phyloP scores from a whole-genome alignment of 1,140 invertebrate genomes.

The Drosophila tani region DNA sequence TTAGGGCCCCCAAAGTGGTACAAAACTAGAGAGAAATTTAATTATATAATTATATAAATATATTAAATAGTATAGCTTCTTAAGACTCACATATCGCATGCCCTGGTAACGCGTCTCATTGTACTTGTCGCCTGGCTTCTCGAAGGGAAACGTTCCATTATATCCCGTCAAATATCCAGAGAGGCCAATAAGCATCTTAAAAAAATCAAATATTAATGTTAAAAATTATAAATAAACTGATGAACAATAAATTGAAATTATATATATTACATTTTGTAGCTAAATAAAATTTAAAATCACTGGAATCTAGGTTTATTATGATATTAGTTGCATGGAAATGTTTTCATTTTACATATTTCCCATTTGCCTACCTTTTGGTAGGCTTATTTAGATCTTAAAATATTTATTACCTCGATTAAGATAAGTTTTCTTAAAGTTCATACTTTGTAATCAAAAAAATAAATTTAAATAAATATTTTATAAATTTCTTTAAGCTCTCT shows the following conservation, averaged over 20 bases:
- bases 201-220: not conserved
- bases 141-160: constrained; percentile 97
- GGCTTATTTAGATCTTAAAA: no score
- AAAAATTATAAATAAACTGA: not conserved
- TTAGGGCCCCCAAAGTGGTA: constrained; percentile 93
- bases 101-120: constrained; percentile 94
- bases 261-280: not conserved
- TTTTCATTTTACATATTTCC: no score
- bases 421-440: no score
- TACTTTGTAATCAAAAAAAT: no score
- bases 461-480: not conserved
- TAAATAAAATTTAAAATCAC: not conserved
- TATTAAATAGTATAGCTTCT: not conserved
- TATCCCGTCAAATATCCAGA: constrained; percentile 97
- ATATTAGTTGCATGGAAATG: not conserved
- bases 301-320: not conserved
- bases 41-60: not conserved
- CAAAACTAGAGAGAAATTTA: constrained; percentile 91
- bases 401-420: no score
- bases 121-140: constrained; percentile 98
- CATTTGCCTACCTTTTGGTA: no score
- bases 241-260: not conserved
- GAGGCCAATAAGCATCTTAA: constrained; percentile 96
- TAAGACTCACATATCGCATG: constrained; percentile 94
- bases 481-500: not conserved